Percentiles rank a stretch among this genome's conserved stretches.
These are phyloP conservation scores for Atta texana DNA, from an alignment of 1,140 invertebrate species.

Conservation along the genomic window DNA sequence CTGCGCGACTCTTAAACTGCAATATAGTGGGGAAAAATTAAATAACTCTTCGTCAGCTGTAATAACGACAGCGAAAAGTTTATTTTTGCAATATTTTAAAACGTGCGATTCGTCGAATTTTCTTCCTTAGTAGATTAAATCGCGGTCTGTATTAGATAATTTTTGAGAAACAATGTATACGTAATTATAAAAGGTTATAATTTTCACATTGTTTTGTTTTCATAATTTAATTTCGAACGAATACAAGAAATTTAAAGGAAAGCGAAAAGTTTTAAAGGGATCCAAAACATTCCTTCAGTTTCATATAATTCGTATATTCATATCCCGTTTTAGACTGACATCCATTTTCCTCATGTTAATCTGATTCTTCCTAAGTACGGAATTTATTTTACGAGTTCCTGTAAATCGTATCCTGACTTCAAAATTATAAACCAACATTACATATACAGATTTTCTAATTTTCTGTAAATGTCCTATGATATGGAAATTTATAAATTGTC, in stretches of 20 bases:
- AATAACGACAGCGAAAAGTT: conserved; percentile 18
- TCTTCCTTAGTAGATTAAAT: neutral
- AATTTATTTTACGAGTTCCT: conserved; percentile 36
- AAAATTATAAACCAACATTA: conserved; percentile 27
- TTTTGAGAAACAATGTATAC: neutral
- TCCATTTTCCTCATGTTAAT: conserved; percentile 38
- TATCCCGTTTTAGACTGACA: conserved; percentile 20
- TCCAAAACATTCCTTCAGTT: conserved; percentile 15
- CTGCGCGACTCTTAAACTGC: neutral
- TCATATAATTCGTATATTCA: conserved; percentile 23
- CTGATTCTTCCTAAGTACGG: conserved; percentile 49
- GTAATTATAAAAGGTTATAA: neutral
- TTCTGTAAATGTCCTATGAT: neutral
- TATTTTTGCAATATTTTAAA: conserved; percentile 31
- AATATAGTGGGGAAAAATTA: conserved; percentile 1
- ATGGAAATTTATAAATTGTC: conserved; percentile 4
- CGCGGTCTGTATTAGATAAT: neutral
- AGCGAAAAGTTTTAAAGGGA: conserved; percentile 13
- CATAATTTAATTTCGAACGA: conserved; percentile 10
- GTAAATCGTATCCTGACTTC: conserved; percentile 3
- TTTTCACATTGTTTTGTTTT: neutral
- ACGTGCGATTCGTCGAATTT: neutral
- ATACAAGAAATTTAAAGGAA: conserved; percentile 22
- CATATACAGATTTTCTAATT: neutral
- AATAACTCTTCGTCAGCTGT: conserved; percentile 5